Percentiles rank a stretch among this genome's conserved stretches.
These are phyloP conservation scores for Harpagifer antarcticus DNA, from an alignment of 2,797 vertebrate species.

Conservation along the genomic window DNA sequence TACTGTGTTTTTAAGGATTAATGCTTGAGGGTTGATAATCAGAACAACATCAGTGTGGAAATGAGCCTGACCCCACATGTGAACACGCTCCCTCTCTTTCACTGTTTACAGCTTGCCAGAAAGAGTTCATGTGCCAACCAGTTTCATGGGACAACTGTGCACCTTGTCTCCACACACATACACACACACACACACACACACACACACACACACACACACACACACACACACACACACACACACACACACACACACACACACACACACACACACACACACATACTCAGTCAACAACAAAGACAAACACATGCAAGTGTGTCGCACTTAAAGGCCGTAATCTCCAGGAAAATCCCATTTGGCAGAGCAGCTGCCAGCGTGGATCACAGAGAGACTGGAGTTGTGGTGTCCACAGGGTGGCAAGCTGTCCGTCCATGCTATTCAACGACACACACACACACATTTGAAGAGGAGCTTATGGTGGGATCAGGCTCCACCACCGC, in stretches of 20 bases:
- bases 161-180: constrained; percentile 46
- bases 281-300: constrained; percentile 76
- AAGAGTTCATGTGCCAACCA: constrained; percentile 71
- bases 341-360: constrained; percentile 88
- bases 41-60: constrained; percentile 45
- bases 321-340: constrained; percentile 84
- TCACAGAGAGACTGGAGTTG: constrained; percentile 77
- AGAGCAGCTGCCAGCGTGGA: constrained; percentile 85
- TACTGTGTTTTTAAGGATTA: constrained; percentile 13
- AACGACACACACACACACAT: constrained; percentile 28
- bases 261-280: constrained; percentile 39
- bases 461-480: constrained; percentile 48
- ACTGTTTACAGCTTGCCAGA: constrained; percentile 51
- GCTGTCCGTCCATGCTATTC: constrained; percentile 80
- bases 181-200: constrained; percentile 26
- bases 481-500: constrained; percentile 50
- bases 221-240: constrained; percentile 22
- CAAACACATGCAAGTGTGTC: constrained; percentile 78
- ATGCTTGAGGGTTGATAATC: constrained; percentile 34
- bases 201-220: constrained; percentile 5
- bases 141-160: constrained; percentile 69
- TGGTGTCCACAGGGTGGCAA: constrained; percentile 85
- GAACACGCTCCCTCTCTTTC: constrained; percentile 37
- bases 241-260: constrained; percentile 12
- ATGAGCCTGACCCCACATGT: constrained; percentile 54